A percentile compares a stretch with the other conserved stretches of the same genome.
phyloP scores from a whole-genome alignment of 1,140 invertebrate genomes.

The Eciton burchellii region DNA sequence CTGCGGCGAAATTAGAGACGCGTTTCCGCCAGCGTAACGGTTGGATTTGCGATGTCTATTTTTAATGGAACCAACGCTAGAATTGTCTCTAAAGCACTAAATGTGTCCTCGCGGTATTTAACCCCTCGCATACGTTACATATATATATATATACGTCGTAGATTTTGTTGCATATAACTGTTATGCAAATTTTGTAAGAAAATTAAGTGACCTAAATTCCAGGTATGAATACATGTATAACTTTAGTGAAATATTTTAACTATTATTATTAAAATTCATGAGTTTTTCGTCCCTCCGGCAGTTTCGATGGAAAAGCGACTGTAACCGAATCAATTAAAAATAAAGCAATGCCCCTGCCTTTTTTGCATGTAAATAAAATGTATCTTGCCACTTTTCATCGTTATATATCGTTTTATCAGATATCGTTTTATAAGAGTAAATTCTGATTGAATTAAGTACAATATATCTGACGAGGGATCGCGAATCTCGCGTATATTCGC shows the following conservation, averaged over 20 bases:
- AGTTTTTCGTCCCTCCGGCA: background rate
- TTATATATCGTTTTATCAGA: background rate
- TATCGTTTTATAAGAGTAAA: background rate
- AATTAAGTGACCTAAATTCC: conserved; percentile 18
- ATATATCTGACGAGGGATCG: too few species aligned
- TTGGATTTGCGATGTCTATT: conserved; percentile 55
- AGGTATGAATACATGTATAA: background rate
- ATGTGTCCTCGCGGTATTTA: conserved; percentile 35
- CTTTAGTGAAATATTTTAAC: background rate
- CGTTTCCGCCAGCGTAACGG: background rate
- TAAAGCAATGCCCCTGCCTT: background rate
- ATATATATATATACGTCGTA: background rate
- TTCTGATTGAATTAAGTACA: background rate
- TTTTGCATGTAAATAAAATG: background rate
- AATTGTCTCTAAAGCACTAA: conserved; percentile 51
- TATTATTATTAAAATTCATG: background rate
- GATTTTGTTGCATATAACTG: conserved; percentile 11
- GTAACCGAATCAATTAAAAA: conserved; percentile 13
- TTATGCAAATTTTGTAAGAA: background rate
- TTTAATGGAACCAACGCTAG: conserved; percentile 22
- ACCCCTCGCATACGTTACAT: background rate
- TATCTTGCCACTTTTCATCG: background rate
- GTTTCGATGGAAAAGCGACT: background rate
- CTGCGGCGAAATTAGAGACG: conserved; percentile 1
- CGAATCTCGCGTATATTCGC: background rate